Evolutionary conservation across 2,888 invertebrate species (phyloP), one percentile per base, ranked within the genome.

Genomic region (Pheosia gnoma): DNA sequence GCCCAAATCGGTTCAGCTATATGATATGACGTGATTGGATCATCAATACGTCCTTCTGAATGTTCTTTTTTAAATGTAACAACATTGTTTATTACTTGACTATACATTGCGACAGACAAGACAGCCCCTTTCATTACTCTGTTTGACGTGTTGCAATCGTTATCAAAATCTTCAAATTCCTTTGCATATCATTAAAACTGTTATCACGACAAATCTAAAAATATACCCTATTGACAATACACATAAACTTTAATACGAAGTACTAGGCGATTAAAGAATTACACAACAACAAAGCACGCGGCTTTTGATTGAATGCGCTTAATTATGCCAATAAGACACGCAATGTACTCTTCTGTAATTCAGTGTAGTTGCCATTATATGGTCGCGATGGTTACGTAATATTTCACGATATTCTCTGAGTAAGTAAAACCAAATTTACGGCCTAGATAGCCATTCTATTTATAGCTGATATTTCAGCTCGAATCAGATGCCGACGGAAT

Each of bases 251-350:
- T 52, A 64, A 57, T 57, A 52, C 37, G 47, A 47, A 36, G 43
- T 58, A 66, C 66, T 63, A 67, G 3, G 37, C 53, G 54, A 61
- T 61, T 61, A 69, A 47, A 57, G 59, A 56, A 55, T 56, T 37
- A 59, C 45, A 10, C 7, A 13, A 57, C 62, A 67, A 66, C 63
- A 73, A 73, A 71, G 70, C 25, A 58, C 57, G 55, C 63, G 70
- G 57, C 60, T 62, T 25, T 25, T 1, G 56, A 60, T 60, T 49
- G n/a, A 0, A 4, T 43, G 38, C 8, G 9, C 55, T 52, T 25
- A 25, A 25, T 62, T 66, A 49, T 57, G 49, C 49, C 59, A 59
- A 60, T 68, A 49, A 37, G 10, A 53, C 10, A 53, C 37, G 3
- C 37, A 53, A 53, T 11, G 3, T 37, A 53, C 7, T 53, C 36